Evolutionary conservation across 2,888 invertebrate genomes (phyloP), one percentile per base, ranked within the genome.

Genomic region (Odontocerum albicorne): DNA sequence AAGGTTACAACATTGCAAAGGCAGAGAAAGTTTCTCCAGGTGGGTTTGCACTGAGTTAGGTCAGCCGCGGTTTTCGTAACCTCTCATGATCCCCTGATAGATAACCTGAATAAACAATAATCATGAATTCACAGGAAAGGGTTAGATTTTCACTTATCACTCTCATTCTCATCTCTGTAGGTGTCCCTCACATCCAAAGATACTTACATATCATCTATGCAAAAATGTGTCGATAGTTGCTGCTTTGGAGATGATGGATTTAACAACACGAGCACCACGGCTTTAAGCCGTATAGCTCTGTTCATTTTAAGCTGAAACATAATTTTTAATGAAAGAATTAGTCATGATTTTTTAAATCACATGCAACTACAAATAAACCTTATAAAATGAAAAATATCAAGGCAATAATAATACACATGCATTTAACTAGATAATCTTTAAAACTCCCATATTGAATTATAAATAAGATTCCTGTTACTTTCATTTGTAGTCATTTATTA

Each of bases 241-340:
- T 43, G 46, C 42, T 21, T 22, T 51, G 43, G 47, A 50, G 43
- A 19, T 40, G 53, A 27, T 53, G 55, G 33, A 44, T 55, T 10
- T 31, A 22, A n/a, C 39, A 31, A 49, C 55, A 35, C 33, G 20
- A 39, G 49, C 49, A 12, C 47, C 21, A 49, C 51, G 50, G 38
- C 45, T 20, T 17, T 38, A 16, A 49, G 43, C 55, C 57, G 54
- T 49, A 49, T 20, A 36, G 47, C 57, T 49, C 22, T 46, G 36
- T 39, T 35, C 44, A 51, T 59, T 44, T 31, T 31, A 55, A 38
- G 59, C 59, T 59, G 59, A 59, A 59, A 59, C 55, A 57, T 52
- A 59, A 59, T 59, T 52, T 55, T 45, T 53, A 44, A 59, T 22
- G 36, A 20, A 44, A 53, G 45, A 46, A 59, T 59, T 59, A 59